Conservation (phyloP, 2,113 vertebrate species). For the Echinops telfairi region DNA sequence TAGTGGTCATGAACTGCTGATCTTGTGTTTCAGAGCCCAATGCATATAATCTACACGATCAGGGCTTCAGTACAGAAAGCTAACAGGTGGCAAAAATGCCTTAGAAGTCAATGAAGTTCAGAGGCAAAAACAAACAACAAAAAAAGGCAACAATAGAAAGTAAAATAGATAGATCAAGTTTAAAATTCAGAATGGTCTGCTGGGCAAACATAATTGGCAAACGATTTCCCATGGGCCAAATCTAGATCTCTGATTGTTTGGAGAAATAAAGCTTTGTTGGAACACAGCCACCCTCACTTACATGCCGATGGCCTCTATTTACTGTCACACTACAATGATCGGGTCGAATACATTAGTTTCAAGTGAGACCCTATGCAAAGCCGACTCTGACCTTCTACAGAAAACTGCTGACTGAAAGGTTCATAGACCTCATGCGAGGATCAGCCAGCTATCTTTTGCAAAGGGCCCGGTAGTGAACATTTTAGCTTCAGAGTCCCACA, state of each 20-base stretch:
- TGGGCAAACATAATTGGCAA: neutral
- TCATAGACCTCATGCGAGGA: neutral
- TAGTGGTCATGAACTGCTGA: too few species aligned
- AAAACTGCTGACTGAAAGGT: neutral
- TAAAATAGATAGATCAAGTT: neutral
- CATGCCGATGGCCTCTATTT: neutral
- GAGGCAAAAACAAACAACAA: neutral
- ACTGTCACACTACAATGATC: neutral
- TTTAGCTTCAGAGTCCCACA: neutral
- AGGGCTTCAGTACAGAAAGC: too few species aligned
- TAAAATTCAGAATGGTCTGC: neutral
- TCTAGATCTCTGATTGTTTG: neutral
- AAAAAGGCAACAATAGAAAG: neutral
- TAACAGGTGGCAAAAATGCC: too few species aligned
- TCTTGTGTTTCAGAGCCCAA: too few species aligned
- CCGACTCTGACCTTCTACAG: neutral
- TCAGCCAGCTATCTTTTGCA: conserved; percentile 22
- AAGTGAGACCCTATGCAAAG: neutral
- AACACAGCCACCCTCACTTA: neutral
- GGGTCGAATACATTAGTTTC: neutral
- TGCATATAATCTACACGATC: too few species aligned
- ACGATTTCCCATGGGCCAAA: neutral
- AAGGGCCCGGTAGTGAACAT: neutral
- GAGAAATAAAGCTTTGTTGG: neutral
- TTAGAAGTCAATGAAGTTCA: conserved; percentile 16